A percentile compares a stretch with the other conserved stretches of the same genome.
Conservation (phyloP, 2,888 invertebrate species). For the Lycophotia porphyrea region DNA sequence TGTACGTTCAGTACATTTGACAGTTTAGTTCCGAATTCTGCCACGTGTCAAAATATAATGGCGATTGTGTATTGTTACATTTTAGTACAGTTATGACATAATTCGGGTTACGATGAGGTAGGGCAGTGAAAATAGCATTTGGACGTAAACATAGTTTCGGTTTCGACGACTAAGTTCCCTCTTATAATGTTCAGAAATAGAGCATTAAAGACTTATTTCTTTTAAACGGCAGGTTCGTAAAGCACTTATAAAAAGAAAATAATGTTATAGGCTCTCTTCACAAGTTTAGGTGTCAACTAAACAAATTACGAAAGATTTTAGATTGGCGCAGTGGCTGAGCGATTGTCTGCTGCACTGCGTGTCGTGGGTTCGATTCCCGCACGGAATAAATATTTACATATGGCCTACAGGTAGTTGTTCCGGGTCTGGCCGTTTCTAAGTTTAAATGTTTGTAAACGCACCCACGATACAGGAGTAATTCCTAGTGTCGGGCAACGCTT, state of each 20-base stretch:
- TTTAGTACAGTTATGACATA: slow-evolving; percentile 27
- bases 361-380: neutral
- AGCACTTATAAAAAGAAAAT: neutral
- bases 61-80: slow-evolving; percentile 13
- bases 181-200: neutral
- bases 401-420: neutral
- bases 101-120: slow-evolving; percentile 42
- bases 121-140: slow-evolving; percentile 22
- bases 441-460: neutral
- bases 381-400: neutral
- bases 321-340: neutral
- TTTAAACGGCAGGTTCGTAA: neutral
- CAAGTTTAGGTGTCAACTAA: neutral
- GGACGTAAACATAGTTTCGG: neutral
- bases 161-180: neutral
- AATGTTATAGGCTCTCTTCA: neutral
- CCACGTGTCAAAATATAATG: slow-evolving; percentile 3
- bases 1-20: neutral
- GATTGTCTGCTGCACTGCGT: neutral
- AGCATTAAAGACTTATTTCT: neutral
- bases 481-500: neutral
- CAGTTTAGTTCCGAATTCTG: neutral
- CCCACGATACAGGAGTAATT: neutral
- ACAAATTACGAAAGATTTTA: neutral
- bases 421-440: neutral